These are phyloP conservation scores for Bembecia ichneumoniformis DNA, from an alignment of 2,888 invertebrate genomes.

Conservation along the genomic window DNA sequence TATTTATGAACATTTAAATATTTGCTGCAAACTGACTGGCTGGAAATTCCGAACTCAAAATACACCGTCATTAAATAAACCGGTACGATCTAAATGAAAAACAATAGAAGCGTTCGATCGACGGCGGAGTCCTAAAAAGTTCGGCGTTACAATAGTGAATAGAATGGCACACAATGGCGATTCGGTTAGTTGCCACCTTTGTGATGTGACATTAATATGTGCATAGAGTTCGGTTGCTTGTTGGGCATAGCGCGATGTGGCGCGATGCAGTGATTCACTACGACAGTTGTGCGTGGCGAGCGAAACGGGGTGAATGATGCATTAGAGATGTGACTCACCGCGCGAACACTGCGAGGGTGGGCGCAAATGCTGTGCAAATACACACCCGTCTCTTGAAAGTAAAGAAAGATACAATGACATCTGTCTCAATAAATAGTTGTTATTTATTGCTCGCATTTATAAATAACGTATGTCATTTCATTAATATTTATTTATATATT, in stretches of 20 bases:
- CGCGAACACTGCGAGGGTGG: conserved; percentile 13
- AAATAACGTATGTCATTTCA: conserved; percentile 12
- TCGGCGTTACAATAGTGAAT: conserved; percentile 59
- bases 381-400: conserved; percentile 36
- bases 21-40: too few species aligned
- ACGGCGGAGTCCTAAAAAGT: conserved; percentile 56
- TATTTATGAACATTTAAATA: too few species aligned
- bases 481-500: too few species aligned
- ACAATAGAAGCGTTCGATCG: conserved; percentile 61
- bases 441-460: conserved; percentile 29
- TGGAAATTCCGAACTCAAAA: neutral
- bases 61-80: conserved; percentile 31
- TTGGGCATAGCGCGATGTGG: conserved; percentile 17
- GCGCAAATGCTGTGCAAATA: conserved; percentile 25
- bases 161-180: conserved; percentile 52
- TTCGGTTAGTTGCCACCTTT: conserved; percentile 50
- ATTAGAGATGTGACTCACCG: conserved; percentile 23
- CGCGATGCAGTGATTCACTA: conserved; percentile 37
- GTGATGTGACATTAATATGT: conserved; percentile 36
- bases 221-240: conserved; percentile 37
- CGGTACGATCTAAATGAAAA: conserved; percentile 34
- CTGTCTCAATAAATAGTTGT: conserved; percentile 19
- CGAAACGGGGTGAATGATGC: conserved; percentile 12
- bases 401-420: conserved; percentile 25
- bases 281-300: conserved; percentile 30